phyloP scores from a whole-genome alignment of 2,113 vertebrate genomes.

The Labeo rohita region DNA sequence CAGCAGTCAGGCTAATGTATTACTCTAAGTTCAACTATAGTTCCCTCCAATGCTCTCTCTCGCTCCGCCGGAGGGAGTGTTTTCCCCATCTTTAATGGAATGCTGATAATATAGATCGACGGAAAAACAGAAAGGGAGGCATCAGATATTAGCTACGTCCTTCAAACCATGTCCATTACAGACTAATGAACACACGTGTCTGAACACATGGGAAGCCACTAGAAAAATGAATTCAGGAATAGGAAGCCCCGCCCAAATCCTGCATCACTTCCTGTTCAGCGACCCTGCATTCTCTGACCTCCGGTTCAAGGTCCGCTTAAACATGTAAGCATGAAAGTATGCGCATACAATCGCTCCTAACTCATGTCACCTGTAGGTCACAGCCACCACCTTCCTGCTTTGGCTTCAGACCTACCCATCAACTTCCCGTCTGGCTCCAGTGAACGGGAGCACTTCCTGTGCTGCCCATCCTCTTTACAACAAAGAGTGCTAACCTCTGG shows the following conservation, averaged over 20 bases:
- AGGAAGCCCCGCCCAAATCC: neutral
- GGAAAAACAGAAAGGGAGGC: neutral
- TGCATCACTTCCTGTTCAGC: constrained; percentile 13
- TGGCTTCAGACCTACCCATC: neutral
- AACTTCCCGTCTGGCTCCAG: constrained; percentile 52
- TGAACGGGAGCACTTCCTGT: constrained; percentile 47
- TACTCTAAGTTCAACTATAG: neutral
- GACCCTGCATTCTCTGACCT: neutral
- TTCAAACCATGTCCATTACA: constrained; percentile 7
- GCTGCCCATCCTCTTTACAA: constrained; percentile 34
- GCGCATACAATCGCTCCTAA: neutral
- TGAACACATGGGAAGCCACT: neutral
- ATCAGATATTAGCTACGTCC: neutral
- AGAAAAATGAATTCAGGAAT: constrained; percentile 1
- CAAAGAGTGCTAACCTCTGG: constrained; percentile 8
- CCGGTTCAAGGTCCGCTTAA: neutral
- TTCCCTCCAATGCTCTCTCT: neutral
- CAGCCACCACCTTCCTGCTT: constrained; percentile 13
- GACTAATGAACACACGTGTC: constrained; percentile 6
- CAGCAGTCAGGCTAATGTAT: neutral
- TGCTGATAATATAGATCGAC: constrained; percentile 8
- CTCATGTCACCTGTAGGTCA: constrained; percentile 1
- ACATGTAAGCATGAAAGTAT: neutral
- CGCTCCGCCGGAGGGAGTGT: neutral
- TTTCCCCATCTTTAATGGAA: constrained; percentile 9